Percentiles rank a stretch among this genome's conserved stretches.
Conservation (phyloP, 2,113 vertebrate genomes). For the Brachionichthys hirsutus region DNA sequence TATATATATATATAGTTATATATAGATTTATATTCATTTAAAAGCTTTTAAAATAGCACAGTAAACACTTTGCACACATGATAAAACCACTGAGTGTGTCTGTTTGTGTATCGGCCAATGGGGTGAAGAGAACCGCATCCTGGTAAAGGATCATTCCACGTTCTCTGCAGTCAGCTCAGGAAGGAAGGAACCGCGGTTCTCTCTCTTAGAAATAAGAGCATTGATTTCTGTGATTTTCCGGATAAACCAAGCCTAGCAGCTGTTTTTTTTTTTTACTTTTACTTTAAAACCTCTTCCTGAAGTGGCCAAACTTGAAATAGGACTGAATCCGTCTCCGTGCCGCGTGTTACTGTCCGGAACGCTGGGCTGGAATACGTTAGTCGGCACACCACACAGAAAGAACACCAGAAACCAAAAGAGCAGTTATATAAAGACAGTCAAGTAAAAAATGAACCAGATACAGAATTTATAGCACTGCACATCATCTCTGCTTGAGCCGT, state of each 20-base stretch:
- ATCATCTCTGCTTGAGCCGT: slow-evolving; percentile 44
- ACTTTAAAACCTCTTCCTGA: slow-evolving; percentile 57
- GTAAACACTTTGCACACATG: slow-evolving; percentile 99
- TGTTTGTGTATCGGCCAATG: slow-evolving; percentile 89
- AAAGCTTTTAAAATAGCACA: slow-evolving; percentile 99
- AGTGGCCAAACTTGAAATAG: slow-evolving; percentile 55
- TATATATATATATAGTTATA: slow-evolving; percentile 70
- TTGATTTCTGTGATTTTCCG: slow-evolving; percentile 50
- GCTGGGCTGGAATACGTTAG: slow-evolving; percentile 84
- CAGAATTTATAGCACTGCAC: slow-evolving; percentile 94
- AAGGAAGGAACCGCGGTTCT: slow-evolving; percentile 44
- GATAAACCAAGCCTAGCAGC: slow-evolving; percentile 21
- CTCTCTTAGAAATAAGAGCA: slow-evolving; percentile 53
- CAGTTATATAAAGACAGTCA: slow-evolving; percentile 98
- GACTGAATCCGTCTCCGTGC: slow-evolving; percentile 53
- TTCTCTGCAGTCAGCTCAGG: slow-evolving; percentile 64
- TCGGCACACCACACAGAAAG: slow-evolving; percentile 91
- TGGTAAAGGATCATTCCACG: slow-evolving; percentile 48
- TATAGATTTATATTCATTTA: slow-evolving; percentile 97
- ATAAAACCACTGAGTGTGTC: slow-evolving; percentile 99
- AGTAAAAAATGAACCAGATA: slow-evolving; percentile 87
- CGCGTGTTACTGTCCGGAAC: slow-evolving; percentile 79
- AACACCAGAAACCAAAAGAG: slow-evolving; percentile 76
- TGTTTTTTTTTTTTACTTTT: not conserved
- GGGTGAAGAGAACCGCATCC: slow-evolving; percentile 64